phyloP scores from a whole-genome alignment of 2,113 vertebrate species.

The Thoracochromis brauschi region DNA sequence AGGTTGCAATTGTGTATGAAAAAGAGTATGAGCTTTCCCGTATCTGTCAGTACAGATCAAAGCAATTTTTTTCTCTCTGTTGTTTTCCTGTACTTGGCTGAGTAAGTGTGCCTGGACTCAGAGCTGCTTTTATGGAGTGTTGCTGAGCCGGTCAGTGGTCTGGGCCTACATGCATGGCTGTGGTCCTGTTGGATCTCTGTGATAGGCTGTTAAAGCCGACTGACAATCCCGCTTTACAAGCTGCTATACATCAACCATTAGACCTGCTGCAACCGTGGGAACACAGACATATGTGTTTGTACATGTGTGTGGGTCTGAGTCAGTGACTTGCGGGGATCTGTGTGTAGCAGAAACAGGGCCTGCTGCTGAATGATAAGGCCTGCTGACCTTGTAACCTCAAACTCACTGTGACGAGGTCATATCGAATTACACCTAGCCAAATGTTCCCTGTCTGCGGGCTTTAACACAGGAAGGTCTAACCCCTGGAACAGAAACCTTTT shows the following conservation, averaged over 20 bases:
- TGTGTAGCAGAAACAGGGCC: constrained; percentile 20
- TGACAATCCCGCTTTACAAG: constrained; percentile 52
- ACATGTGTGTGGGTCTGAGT: background rate
- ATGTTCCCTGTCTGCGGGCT: constrained; percentile 35
- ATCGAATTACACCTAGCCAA: constrained; percentile 54
- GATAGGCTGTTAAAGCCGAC: constrained; percentile 53
- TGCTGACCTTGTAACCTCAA: constrained; percentile 48
- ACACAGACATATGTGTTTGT: constrained; percentile 7
- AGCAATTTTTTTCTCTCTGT: constrained; percentile 9
- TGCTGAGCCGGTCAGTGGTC: constrained; percentile 36
- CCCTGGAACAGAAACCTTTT: constrained; percentile 20
- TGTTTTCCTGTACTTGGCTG: constrained; percentile 29
- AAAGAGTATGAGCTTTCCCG: background rate
- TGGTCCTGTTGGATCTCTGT: constrained; percentile 53
- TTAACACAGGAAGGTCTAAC: constrained; percentile 41
- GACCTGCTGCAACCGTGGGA: constrained; percentile 55
- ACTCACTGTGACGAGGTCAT: constrained; percentile 37
- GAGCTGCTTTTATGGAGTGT: constrained; percentile 55
- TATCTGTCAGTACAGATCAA: constrained; percentile 43
- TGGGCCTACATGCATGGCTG: constrained; percentile 11
- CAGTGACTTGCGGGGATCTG: background rate
- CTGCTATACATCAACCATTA: constrained; percentile 46
- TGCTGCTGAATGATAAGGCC: constrained; percentile 52
- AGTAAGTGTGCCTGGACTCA: background rate
- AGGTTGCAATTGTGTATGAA: background rate